Conservation (phyloP, 2,113 vertebrate genomes). For the Ceyx margarethae region DNA sequence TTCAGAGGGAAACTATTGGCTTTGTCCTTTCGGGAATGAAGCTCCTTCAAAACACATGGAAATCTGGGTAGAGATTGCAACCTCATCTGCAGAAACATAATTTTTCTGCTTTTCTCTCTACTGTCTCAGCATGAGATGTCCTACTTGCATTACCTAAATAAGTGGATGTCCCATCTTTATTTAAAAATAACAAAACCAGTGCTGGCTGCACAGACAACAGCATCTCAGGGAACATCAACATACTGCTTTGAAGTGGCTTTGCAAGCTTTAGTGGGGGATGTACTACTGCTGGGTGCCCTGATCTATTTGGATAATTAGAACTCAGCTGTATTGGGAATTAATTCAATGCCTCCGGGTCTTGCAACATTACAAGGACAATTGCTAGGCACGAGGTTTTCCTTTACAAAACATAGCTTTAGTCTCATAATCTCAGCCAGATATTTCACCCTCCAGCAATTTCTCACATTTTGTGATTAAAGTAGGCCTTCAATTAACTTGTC, state of each 20-base stretch:
- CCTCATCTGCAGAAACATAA: not conserved
- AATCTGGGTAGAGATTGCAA: not conserved
- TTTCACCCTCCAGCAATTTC: slow-evolving; percentile 46
- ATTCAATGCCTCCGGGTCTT: not conserved
- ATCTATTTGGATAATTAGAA: slow-evolving; percentile 44
- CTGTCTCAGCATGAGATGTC: not conserved
- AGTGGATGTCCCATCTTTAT: not conserved
- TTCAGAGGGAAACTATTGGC: not conserved
- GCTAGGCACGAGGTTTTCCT: slow-evolving; percentile 34
- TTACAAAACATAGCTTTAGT: slow-evolving; percentile 14
- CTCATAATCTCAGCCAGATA: slow-evolving; percentile 28
- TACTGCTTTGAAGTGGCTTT: not conserved
- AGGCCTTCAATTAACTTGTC: slow-evolving; percentile 35
- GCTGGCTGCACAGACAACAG: not conserved
- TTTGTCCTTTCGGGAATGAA: not conserved
- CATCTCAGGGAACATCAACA: not conserved
- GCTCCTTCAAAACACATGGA: not conserved
- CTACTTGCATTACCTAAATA: not conserved
- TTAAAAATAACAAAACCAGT: not conserved
- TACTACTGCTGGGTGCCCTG: not conserved
- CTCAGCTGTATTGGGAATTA: slow-evolving; percentile 28
- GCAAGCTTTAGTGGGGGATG: not conserved
- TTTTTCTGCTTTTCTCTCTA: not conserved
- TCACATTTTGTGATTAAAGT: slow-evolving; percentile 40
- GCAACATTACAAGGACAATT: slow-evolving; percentile 40